Conservation (phyloP, 35 echinoderm and acorn worm genomes). For the Anneissia japonica region DNA sequence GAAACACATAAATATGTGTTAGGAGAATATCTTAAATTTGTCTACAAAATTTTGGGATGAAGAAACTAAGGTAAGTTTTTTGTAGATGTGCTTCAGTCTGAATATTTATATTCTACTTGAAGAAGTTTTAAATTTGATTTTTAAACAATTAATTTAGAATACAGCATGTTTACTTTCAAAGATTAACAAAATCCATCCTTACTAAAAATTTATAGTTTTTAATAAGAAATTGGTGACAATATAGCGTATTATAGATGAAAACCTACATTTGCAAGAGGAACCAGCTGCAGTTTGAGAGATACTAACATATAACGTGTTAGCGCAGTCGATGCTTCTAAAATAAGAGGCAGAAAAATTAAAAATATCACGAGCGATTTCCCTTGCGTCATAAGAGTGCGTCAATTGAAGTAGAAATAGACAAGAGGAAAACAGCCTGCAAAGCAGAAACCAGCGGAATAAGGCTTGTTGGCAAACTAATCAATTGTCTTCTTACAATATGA, state of each 20-base stretch:
- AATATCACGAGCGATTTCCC: neutral
- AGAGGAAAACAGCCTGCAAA: neutral
- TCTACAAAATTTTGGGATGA: no score
- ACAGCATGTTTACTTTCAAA: no score
- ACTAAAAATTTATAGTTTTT: neutral
- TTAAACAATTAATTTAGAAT: no score
- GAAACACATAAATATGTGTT: no score
- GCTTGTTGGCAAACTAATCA: neutral
- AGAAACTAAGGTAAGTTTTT: no score
- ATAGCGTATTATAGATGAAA: neutral
- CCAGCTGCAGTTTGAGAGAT: neutral
- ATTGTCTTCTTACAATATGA: neutral
- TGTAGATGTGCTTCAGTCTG: no score
- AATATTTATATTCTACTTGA: no score
- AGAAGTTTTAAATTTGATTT: no score
- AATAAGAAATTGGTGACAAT: neutral
- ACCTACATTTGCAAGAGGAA: neutral
- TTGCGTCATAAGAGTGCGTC: neutral
- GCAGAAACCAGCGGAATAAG: neutral
- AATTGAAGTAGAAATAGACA: neutral
- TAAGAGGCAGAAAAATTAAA: neutral
- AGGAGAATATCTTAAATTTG: no score
- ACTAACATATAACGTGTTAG: neutral
- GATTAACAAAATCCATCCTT: neutral
- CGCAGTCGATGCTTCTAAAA: neutral